phyloP scores from a whole-genome alignment of 2,888 invertebrate species.

The Drosophila differens region DNA sequence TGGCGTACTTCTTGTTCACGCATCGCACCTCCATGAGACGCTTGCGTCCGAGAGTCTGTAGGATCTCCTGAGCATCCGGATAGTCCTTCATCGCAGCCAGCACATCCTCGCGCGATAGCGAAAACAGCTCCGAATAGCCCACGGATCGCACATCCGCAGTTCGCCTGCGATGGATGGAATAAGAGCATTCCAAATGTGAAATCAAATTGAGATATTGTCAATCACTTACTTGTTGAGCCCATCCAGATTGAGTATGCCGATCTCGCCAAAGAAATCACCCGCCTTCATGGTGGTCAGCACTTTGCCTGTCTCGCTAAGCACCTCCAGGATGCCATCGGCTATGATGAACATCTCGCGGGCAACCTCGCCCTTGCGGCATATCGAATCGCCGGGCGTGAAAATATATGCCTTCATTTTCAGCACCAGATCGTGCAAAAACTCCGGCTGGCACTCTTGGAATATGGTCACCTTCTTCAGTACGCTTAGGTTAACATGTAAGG shows the following conservation, averaged over 20 bases:
- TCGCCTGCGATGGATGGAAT: conserved; percentile 87
- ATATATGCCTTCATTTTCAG: conserved; percentile 99
- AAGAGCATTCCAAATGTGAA: neutral
- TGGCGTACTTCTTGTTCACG: conserved; percentile 86
- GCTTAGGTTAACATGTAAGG: conserved; percentile 96
- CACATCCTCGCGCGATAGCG: conserved; percentile 96
- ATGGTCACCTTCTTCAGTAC: conserved; percentile 98
- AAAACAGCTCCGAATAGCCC: conserved; percentile 97
- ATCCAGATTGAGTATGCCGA: conserved; percentile 97
- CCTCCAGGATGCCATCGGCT: conserved; percentile 98
- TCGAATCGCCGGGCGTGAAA: conserved; percentile 98
- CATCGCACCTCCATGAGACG: conserved; percentile 93
- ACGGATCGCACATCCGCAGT: conserved; percentile 98
- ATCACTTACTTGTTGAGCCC: conserved; percentile 94
- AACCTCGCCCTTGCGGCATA: conserved; percentile 97
- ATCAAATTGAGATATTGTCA: neutral
- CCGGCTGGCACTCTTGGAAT: conserved; percentile 98
- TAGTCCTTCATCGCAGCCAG: conserved; percentile 98
- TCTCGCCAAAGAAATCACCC: conserved; percentile 99
- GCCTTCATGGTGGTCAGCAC: conserved; percentile 98
- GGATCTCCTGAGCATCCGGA: conserved; percentile 97
- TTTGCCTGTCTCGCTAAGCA: conserved; percentile 96
- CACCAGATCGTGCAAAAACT: conserved; percentile 98
- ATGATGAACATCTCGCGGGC: conserved; percentile 99
- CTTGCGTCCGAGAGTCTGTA: conserved; percentile 95